A percentile compares a stretch with the other conserved stretches of the same genome.
Evolutionary conservation across 2,113 vertebrate species (phyloP).

Genomic region (Okapia johnstoni): DNA sequence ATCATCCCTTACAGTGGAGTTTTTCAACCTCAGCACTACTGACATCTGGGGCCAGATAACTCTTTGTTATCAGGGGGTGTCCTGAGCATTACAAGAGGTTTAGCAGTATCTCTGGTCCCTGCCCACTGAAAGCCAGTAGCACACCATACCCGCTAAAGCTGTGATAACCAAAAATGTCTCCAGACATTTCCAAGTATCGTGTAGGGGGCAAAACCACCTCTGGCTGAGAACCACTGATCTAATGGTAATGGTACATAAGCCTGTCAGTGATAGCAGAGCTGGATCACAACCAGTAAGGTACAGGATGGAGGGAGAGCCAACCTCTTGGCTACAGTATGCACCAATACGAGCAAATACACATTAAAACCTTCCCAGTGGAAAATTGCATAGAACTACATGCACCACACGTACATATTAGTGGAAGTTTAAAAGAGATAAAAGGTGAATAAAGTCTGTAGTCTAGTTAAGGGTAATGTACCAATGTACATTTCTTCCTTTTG

Average conservation of each 20-base stretch:
- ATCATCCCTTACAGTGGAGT: neutral
- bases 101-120: neutral
- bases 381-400: neutral
- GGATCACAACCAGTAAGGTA: neutral
- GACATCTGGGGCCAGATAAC: neutral
- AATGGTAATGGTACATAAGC: neutral
- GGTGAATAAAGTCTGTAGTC: neutral
- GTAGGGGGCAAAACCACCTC: neutral
- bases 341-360: neutral
- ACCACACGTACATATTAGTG: neutral
- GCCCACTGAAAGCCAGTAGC: neutral
- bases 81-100: neutral
- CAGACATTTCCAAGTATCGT: slow-evolving; percentile 11
- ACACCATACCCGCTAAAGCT: neutral
- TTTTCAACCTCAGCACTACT: slow-evolving; percentile 19
- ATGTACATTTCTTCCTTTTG: slow-evolving; percentile 27
- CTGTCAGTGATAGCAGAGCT: neutral
- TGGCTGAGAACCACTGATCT: neutral
- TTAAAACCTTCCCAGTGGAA: neutral
- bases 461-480: neutral
- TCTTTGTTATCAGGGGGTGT: neutral
- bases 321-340: neutral
- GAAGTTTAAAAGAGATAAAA: neutral
- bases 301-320: neutral
- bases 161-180: slow-evolving; percentile 15